Evolutionary conservation across 1,140 invertebrate genomes (phyloP), one percentile per base, ranked within the genome.

Genomic region (Solenopsis fugax): DNA sequence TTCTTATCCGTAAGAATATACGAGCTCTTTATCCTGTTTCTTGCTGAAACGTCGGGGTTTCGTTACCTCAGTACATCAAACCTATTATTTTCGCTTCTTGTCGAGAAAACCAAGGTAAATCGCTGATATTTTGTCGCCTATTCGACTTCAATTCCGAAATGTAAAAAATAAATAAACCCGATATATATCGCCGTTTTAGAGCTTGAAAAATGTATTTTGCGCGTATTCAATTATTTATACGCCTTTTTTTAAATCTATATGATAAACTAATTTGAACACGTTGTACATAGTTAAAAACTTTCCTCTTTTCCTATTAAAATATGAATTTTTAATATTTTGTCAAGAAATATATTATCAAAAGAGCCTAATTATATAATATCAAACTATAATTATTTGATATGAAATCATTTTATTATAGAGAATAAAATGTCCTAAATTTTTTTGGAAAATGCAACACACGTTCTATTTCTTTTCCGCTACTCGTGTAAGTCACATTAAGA

Each of bases 1-100:
- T 34, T 78, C 24, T 78, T 78, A 34, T 60, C 41, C 2, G 2
- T 50, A 78, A 78, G 21, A 78, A 78, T 78, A 48, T 78, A 78
- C 24, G 41, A 65, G 2, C 24, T 34, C 18, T 65, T 78, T 64
- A 77, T 77, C 75, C 16, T 50, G 45, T 13, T 65, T 65, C 24
- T 48, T 62, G 58, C 9, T 45, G 12, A 78, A 78, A 78, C 41
- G 16, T 6, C 12, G 10, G 12, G 7, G 9, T 60, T 24, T 62
- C 21, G 13, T 34, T 24, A 48, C 24, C 5, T 37, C 12, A 64
- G 18, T 77, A 77, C 37, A 62, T 78, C 12, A 78, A 65, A 78
- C 24, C 18, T 78, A 65, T 64, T 64, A 76, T 64, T 65, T 41
- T 24, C 34, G 5, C 18, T n/a, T 34, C 12, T 48, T 29, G 4